Percentiles rank a stretch among this genome's conserved stretches.
Conservation (phyloP, 2,113 vertebrate species). For the Silurus glanis region DNA sequence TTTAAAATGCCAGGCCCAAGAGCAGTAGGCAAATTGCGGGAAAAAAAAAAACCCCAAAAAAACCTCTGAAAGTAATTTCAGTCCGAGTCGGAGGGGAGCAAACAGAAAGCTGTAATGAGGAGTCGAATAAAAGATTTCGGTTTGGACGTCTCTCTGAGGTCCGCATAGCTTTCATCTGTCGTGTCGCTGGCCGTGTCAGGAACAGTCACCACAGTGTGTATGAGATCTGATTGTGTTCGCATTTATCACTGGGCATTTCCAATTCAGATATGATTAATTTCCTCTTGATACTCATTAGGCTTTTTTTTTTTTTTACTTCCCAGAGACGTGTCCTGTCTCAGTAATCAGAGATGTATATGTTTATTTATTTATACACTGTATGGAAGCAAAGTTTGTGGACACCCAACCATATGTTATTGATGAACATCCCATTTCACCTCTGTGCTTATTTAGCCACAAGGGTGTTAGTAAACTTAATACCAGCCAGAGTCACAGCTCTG, state of each 20-base stretch:
- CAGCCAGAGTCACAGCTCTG: background rate
- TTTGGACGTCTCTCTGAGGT: background rate
- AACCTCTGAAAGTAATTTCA: slow-evolving; percentile 54
- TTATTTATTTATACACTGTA: background rate
- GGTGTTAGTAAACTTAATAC: too few species aligned
- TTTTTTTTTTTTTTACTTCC: background rate
- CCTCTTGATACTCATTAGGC: background rate
- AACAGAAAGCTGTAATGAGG: slow-evolving; percentile 5
- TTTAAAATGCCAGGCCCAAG: slow-evolving; percentile 58
- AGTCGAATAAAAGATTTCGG: background rate
- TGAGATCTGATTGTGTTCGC: background rate
- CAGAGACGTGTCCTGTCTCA: background rate
- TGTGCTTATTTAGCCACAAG: too few species aligned
- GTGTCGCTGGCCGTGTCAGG: too few species aligned
- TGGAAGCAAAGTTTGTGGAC: background rate
- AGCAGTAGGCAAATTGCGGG: slow-evolving; percentile 48
- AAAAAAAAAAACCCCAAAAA: too few species aligned
- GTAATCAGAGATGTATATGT: background rate
- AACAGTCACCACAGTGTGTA: background rate
- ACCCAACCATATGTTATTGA: too few species aligned
- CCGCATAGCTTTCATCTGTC: background rate
- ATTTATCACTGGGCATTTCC: background rate
- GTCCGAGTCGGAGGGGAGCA: slow-evolving; percentile 12
- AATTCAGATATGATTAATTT: background rate
- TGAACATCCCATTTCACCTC: too few species aligned